Evolutionary conservation across 2,113 vertebrate genomes (phyloP).

Genomic region (Rhineura floridana): DNA sequence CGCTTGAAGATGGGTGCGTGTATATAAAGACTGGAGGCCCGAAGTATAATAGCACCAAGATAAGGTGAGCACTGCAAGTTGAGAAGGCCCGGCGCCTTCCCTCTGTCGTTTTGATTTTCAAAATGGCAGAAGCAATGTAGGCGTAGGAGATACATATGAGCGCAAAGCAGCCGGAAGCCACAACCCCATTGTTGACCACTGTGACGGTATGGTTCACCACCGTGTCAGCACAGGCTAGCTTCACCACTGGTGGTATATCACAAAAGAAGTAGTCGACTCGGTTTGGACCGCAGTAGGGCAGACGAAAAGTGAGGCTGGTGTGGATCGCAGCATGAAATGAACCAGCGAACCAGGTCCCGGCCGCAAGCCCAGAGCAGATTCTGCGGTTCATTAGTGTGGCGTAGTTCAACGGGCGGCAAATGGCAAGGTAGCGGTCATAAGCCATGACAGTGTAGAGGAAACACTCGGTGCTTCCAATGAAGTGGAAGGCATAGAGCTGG

Average conservation of each 20-base stretch:
- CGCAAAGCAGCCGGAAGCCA: constrained; percentile 54
- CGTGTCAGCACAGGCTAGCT: constrained; percentile 61
- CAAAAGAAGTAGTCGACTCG: constrained; percentile 63
- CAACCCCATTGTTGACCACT: constrained; percentile 42
- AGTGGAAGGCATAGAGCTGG: constrained; percentile 75
- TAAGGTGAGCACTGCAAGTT: constrained; percentile 61
- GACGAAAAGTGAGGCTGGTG: constrained; percentile 52
- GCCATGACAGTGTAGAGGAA: constrained; percentile 78
- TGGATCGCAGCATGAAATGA: constrained; percentile 37
- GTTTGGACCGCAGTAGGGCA: constrained; percentile 57
- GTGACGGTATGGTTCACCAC: constrained; percentile 34
- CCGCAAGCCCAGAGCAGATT: constrained; percentile 47
- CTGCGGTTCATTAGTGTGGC: constrained; percentile 62
- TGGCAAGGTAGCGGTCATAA: constrained; percentile 72
- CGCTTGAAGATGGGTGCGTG: constrained; percentile 39
- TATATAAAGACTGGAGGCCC: constrained; percentile 60
- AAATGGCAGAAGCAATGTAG: constrained; percentile 39
- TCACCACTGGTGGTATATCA: constrained; percentile 60
- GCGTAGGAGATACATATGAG: constrained; percentile 50
- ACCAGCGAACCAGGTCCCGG: constrained; percentile 59
- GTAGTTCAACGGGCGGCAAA: constrained; percentile 73
- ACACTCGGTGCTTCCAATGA: constrained; percentile 63
- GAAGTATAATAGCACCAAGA: constrained; percentile 54
- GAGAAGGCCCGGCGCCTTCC: constrained; percentile 50
- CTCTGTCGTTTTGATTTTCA: constrained; percentile 18